These are phyloP conservation scores for Philotrypesis tridentata DNA, from an alignment of 1,140 invertebrate species.

Conservation along the genomic window DNA sequence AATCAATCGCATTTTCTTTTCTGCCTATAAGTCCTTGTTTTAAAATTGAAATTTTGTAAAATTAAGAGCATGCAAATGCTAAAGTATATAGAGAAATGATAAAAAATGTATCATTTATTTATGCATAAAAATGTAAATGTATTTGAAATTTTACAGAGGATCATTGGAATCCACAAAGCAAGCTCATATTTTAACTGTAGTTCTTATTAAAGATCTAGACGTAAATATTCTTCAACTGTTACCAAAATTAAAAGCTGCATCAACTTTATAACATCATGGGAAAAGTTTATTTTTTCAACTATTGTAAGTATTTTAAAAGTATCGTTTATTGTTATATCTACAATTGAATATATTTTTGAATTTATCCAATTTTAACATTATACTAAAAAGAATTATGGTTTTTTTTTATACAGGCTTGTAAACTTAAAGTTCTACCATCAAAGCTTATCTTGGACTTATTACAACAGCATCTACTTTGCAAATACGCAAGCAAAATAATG, in stretches of 20 bases:
- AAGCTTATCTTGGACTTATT: conserved; percentile 64
- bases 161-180: conserved; percentile 92
- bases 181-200: conserved; percentile 88
- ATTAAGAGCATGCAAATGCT: too few relatives aligned
- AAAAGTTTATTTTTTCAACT: conserved; percentile 73
- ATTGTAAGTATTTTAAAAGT: conserved; percentile 58
- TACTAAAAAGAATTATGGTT: too few relatives aligned
- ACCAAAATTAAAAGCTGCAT: conserved; percentile 78
- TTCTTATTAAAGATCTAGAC: conserved; percentile 94
- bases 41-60: too few relatives aligned
- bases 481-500: conserved; percentile 63
- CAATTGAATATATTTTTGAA: too few relatives aligned
- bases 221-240: conserved; percentile 91
- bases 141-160: conserved; percentile 82
- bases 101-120: too few relatives aligned
- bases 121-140: too few relatives aligned
- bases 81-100: too few relatives aligned
- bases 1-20: too few relatives aligned
- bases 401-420: conserved; percentile 59
- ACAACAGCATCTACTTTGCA: conserved; percentile 62
- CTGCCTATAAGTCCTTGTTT: too few relatives aligned
- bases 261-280: conserved; percentile 74
- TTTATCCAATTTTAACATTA: too few relatives aligned
- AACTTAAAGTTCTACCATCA: conserved; percentile 64
- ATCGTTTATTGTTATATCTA: background rate